These are phyloP conservation scores for Anoplolepis gracilipes DNA, from an alignment of 1,140 invertebrate species.

Conservation along the genomic window DNA sequence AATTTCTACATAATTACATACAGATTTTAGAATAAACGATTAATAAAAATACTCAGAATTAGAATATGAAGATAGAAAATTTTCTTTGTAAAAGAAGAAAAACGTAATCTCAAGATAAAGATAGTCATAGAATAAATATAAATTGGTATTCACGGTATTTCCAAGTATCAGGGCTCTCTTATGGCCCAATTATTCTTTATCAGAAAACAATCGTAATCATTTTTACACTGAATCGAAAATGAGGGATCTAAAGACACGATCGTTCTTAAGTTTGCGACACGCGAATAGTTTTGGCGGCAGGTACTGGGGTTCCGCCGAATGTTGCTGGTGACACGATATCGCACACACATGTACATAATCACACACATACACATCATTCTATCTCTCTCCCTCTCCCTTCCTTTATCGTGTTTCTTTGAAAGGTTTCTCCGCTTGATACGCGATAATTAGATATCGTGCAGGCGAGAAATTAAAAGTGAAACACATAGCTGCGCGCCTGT, in stretches of 20 bases:
- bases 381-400: not conserved
- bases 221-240: slow-evolving; percentile 56
- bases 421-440: slow-evolving; percentile 42
- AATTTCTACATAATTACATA: not conserved
- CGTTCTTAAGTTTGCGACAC: slow-evolving; percentile 52
- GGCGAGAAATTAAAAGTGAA: slow-evolving; percentile 64
- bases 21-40: not conserved
- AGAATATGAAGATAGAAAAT: not conserved
- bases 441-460: slow-evolving; percentile 57
- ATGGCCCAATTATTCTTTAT: slow-evolving; percentile 37
- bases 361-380: not conserved
- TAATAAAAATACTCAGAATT: not conserved
- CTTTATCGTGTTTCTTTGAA: slow-evolving; percentile 47
- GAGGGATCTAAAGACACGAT: slow-evolving; percentile 21
- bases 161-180: slow-evolving; percentile 26
- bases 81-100: not conserved
- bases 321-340: slow-evolving; percentile 50
- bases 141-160: slow-evolving; percentile 8
- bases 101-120: not conserved
- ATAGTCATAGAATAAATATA: slow-evolving; percentile 16
- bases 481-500: slow-evolving; percentile 28
- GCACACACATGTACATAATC: slow-evolving; percentile 1
- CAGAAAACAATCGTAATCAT: slow-evolving; percentile 43
- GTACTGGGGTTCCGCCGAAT: slow-evolving; percentile 42
- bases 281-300: slow-evolving; percentile 46